Evolutionary conservation across 2,888 invertebrate genomes (phyloP).

Genomic region (Tiphia femorata): DNA sequence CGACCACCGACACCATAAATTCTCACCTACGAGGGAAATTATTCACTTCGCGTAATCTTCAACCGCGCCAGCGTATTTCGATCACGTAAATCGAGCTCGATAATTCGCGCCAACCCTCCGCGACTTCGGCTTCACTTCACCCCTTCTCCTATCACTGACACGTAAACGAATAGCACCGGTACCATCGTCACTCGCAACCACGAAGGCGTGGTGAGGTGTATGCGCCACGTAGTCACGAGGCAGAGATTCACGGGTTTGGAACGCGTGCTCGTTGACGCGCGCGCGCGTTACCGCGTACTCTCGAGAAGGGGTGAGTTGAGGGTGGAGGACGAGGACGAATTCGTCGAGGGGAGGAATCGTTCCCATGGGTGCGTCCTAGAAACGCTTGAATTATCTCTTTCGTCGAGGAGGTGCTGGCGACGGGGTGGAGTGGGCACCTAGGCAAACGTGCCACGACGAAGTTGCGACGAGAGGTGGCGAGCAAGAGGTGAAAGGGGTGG

Average conservation of each 20-base stretch:
- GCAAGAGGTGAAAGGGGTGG: too few species aligned
- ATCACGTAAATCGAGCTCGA: slow-evolving; percentile 1
- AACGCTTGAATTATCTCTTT: slow-evolving; percentile 48
- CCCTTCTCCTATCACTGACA: too few species aligned
- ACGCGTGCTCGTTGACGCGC: slow-evolving; percentile 1
- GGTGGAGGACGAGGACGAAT: slow-evolving; percentile 9
- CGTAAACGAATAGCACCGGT: slow-evolving; percentile 26
- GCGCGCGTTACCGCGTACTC: background rate
- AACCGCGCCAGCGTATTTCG: slow-evolving; percentile 1
- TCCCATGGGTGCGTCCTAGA: slow-evolving; percentile 30
- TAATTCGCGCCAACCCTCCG: slow-evolving; percentile 11
- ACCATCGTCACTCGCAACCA: too few species aligned
- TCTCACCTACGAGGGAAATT: too few species aligned
- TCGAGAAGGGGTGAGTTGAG: background rate
- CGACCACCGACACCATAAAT: too few species aligned
- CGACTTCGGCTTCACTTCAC: too few species aligned
- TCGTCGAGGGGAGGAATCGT: slow-evolving; percentile 31
- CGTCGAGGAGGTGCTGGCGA: slow-evolving; percentile 26
- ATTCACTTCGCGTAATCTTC: background rate
- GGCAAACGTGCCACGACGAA: slow-evolving; percentile 13
- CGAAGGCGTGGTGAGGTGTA: too few species aligned
- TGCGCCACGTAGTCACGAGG: too few species aligned
- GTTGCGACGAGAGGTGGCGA: too few species aligned
- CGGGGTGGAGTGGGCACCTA: too few species aligned
- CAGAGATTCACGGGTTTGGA: too few species aligned